phyloP scores from a whole-genome alignment of 2,113 vertebrate genomes.

The Agapornis roseicollis region DNA sequence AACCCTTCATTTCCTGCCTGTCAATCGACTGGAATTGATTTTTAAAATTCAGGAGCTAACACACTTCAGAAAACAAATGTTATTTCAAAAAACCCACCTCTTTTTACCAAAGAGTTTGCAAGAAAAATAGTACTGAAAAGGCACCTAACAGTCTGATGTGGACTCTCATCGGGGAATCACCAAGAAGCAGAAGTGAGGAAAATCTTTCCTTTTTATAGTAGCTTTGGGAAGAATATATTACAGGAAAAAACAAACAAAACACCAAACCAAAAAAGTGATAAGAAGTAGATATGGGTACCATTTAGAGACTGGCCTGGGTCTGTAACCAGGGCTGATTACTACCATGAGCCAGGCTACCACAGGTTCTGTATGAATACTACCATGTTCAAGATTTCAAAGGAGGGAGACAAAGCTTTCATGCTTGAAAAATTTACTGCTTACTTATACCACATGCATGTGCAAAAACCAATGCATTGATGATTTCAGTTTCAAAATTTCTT shows the following conservation, averaged over 20 bases:
- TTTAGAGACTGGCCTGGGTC: not conserved
- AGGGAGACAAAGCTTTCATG: not conserved
- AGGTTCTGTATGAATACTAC: not conserved
- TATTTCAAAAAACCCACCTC: not conserved
- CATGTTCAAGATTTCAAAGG: not conserved
- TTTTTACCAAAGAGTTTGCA: not conserved
- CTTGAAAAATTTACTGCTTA: not conserved
- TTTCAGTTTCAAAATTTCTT: not conserved
- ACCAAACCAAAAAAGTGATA: not conserved
- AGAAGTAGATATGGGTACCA: not conserved
- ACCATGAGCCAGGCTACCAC: rapidly evolving
- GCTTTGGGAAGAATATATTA: not conserved
- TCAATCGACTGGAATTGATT: not conserved
- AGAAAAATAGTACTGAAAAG: not conserved
- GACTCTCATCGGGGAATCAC: not conserved
- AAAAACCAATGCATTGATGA: not conserved
- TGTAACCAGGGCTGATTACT: not conserved
- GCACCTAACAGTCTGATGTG: not conserved
- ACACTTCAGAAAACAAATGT: not conserved
- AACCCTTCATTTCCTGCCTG: not conserved
- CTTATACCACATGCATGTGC: no score
- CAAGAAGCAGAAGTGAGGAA: not conserved
- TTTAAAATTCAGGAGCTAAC: not conserved
- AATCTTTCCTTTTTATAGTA: not conserved
- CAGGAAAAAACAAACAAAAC: not conserved